Evolutionary conservation across 2,113 vertebrate species (phyloP).

Genomic region (Cynopterus brachyotis): DNA sequence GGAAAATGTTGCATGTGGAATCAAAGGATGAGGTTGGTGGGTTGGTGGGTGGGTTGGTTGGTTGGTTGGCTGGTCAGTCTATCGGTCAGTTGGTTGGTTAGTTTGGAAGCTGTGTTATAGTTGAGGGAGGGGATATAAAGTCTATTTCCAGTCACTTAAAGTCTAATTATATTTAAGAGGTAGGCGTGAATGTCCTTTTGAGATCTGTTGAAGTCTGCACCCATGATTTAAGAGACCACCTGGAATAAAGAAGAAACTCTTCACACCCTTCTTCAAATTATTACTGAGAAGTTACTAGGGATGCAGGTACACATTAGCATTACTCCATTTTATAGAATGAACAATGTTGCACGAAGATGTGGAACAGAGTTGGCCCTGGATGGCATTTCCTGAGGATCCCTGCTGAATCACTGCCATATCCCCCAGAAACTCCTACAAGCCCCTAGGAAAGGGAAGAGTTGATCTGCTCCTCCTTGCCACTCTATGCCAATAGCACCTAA

Average conservation of each 20-base stretch:
- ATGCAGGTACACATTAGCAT: neutral
- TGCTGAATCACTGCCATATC: neutral
- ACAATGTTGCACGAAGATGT: neutral
- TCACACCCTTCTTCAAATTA: neutral
- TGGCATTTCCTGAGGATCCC: neutral
- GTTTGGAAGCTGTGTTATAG: neutral
- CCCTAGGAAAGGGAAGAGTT: neutral
- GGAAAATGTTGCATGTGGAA: neutral
- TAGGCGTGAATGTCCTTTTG: neutral
- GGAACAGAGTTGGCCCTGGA: neutral
- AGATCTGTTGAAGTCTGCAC: neutral
- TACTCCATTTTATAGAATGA: neutral
- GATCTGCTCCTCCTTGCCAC: neutral
- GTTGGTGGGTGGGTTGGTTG: neutral
- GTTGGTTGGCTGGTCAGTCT: neutral
- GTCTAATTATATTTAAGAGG: neutral
- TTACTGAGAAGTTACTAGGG: neutral
- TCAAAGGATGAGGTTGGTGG: neutral
- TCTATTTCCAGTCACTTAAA: neutral
- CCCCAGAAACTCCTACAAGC: neutral
- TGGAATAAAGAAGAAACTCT: neutral
- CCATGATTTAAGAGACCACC: neutral
- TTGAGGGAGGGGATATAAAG: neutral
- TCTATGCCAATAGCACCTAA: neutral
- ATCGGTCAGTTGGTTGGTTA: neutral